A percentile compares a stretch with the other conserved stretches of the same genome.
Evolutionary conservation across 92 coral and sea anemone genomes (phyloP).

Genomic region (Muricea muricata): DNA sequence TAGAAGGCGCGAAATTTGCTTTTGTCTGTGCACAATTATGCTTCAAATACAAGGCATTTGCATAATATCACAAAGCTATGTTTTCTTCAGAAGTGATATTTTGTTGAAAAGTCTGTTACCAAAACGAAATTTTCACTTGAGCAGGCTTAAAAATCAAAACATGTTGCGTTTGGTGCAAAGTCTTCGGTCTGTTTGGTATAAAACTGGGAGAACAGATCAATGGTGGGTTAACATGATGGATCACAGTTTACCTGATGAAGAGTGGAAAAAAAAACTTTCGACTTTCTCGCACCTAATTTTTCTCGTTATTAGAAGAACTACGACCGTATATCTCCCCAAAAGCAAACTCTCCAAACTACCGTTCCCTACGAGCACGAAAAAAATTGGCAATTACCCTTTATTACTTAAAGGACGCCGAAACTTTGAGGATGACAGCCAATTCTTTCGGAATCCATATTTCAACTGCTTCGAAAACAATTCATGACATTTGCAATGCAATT

Average conservation of each 20-base stretch:
- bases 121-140: background rate
- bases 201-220: constrained; percentile 58
- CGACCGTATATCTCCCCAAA: constrained; percentile 28
- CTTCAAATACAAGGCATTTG: background rate
- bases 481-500: background rate
- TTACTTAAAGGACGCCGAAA: background rate
- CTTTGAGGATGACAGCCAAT: constrained; percentile 13
- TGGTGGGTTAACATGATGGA: constrained; percentile 58
- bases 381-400: constrained; percentile 4
- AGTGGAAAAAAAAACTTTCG: constrained; percentile 58
- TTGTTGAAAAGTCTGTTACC: background rate
- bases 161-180: background rate
- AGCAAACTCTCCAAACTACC: background rate
- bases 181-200: constrained; percentile 33
- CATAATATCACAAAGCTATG: background rate
- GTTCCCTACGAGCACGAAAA: background rate
- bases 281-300: constrained; percentile 40
- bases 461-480: background rate
- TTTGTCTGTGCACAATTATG: background rate
- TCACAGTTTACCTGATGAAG: constrained; percentile 43
- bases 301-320: constrained; percentile 38
- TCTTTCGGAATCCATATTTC: background rate
- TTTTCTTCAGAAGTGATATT: background rate
- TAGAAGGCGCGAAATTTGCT: too few species aligned
- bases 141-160: background rate